A percentile compares a stretch with the other conserved stretches of the same genome.
phyloP scores from a whole-genome alignment of 2,888 invertebrate species.

The Conistra vaccinii region DNA sequence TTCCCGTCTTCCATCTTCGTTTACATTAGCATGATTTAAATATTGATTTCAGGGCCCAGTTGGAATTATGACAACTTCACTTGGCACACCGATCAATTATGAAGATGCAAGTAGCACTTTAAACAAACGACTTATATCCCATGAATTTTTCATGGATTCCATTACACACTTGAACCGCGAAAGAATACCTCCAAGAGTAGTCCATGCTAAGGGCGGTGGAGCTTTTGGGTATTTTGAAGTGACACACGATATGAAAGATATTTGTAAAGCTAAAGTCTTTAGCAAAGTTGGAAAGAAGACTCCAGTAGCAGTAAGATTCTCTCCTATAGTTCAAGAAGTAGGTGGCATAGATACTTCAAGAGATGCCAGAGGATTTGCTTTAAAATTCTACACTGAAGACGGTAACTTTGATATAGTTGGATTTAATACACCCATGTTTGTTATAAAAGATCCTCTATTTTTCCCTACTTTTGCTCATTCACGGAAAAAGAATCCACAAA shows the following conservation, averaged over 20 bases:
- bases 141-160: constrained; percentile 94
- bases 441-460: constrained; percentile 95
- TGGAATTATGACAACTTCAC: constrained; percentile 92
- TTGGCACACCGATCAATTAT: constrained; percentile 94
- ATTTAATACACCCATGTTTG: constrained; percentile 96
- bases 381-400: constrained; percentile 97
- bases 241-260: constrained; percentile 94
- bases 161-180: constrained; percentile 95
- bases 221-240: constrained; percentile 96
- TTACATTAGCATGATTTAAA: too few relatives aligned
- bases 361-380: constrained; percentile 96
- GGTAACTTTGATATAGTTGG: constrained; percentile 97
- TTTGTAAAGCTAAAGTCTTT: constrained; percentile 94
- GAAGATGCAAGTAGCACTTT: constrained; percentile 92
- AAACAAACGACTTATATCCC: constrained; percentile 94
- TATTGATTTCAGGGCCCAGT: constrained; percentile 81
- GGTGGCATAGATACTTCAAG: constrained; percentile 96
- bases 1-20: too few relatives aligned
- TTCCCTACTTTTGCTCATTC: constrained; percentile 98
- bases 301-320: constrained; percentile 94
- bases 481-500: constrained; percentile 97
- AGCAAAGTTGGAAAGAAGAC: constrained; percentile 93
- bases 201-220: constrained; percentile 97
- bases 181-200: constrained; percentile 97
- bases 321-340: constrained; percentile 95